Conservation (phyloP, 1,140 invertebrate genomes). For the Argopecten irradians region DNA sequence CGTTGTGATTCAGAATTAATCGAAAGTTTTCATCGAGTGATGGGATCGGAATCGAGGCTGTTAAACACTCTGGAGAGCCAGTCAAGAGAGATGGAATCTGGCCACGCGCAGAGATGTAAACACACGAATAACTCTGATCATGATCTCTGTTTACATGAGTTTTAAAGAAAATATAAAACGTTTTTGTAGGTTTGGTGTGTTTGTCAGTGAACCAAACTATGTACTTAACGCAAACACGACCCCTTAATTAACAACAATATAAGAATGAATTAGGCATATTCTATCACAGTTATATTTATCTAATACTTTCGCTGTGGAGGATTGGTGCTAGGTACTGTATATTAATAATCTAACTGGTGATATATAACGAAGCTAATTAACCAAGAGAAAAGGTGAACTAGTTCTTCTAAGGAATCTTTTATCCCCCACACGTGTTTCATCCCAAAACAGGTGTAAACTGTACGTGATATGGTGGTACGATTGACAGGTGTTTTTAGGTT, state of each 20-base stretch:
- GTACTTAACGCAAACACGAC: background rate
- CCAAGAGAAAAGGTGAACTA: too few relatives aligned
- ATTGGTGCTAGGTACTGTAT: too few relatives aligned
- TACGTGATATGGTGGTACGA: too few relatives aligned
- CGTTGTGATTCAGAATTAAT: conserved; percentile 15
- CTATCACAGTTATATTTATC: background rate
- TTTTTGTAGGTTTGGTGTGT: background rate
- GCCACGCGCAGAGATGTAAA: background rate
- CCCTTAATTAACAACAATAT: background rate
- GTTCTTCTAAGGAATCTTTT: too few relatives aligned
- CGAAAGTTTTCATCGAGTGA: conserved; percentile 1
- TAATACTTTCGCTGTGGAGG: too few relatives aligned
- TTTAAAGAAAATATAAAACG: background rate
- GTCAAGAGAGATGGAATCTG: background rate
- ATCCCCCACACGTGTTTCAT: too few relatives aligned
- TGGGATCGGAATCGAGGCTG: background rate
- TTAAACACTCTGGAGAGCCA: background rate
- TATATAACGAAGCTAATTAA: too few relatives aligned
- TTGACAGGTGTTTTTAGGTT: too few relatives aligned
- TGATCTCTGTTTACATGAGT: background rate
- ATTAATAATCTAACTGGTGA: too few relatives aligned
- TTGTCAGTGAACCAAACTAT: background rate
- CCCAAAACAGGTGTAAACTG: too few relatives aligned
- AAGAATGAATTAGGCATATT: too few relatives aligned
- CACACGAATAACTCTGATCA: background rate